Conservation (phyloP, 92 coral and sea anemone species). For the Actinernus sp. region DNA sequence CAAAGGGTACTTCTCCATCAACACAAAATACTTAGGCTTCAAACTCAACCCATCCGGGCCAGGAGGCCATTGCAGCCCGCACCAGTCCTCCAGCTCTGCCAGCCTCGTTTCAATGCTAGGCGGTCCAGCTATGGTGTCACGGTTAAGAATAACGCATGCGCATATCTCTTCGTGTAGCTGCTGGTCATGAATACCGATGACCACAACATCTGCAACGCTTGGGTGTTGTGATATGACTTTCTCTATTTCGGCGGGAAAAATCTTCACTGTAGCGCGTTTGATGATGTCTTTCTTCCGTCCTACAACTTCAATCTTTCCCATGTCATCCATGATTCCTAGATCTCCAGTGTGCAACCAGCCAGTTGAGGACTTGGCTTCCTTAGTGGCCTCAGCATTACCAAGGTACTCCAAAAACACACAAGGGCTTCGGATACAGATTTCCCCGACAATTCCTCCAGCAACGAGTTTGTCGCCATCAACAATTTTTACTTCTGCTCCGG, state of each 20-base stretch:
- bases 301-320: conserved; percentile 13
- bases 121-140: too few relatives aligned
- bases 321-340: conserved; percentile 30
- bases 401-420: conserved; percentile 31
- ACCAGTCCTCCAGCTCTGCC: conserved; percentile 32
- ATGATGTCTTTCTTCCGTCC: conserved; percentile 41
- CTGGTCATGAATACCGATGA: conserved; percentile 40
- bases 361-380: conserved; percentile 14
- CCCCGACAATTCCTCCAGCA: conserved; percentile 24
- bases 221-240: conserved; percentile 19
- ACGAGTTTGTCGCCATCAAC: conserved; percentile 20
- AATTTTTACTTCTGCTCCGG: conserved; percentile 23
- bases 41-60: conserved; percentile 20
- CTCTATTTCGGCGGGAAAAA: conserved; percentile 34
- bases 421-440: conserved; percentile 23
- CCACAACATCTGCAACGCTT: conserved; percentile 9
- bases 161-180: conserved; percentile 34
- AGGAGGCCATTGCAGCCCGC: conserved; percentile 9
- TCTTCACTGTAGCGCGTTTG: conserved; percentile 34
- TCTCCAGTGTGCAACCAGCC: conserved; percentile 44
- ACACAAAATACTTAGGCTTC: conserved; percentile 20
- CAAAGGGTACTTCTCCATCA: conserved; percentile 7
- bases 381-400: conserved; percentile 32
- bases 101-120: background rate
- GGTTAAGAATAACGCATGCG: conserved; percentile 19